Conservation (phyloP, 2,797 vertebrate species). For the Borostomias antarcticus region DNA sequence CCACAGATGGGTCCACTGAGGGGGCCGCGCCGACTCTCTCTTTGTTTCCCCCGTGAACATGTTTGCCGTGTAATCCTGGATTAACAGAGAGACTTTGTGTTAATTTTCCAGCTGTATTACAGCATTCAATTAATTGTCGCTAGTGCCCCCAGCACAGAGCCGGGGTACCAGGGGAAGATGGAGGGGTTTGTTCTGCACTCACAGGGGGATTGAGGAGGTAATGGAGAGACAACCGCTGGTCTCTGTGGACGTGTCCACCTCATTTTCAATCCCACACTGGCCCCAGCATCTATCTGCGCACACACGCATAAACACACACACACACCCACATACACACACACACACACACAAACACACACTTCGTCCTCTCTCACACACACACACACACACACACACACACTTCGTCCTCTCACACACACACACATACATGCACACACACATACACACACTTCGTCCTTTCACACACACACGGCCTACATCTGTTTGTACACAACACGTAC, state of each 20-base stretch:
- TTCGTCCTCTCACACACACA: conserved; percentile 56
- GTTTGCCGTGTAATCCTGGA: conserved; percentile 90
- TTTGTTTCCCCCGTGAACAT: conserved; percentile 86
- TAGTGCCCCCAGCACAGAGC: conserved; percentile 58
- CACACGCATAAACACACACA: conserved; percentile 76
- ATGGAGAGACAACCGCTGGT: conserved; percentile 90
- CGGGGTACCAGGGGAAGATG: conserved; percentile 73
- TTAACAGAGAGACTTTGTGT: conserved; percentile 86
- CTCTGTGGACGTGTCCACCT: conserved; percentile 89
- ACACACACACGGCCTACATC: conserved; percentile 78
- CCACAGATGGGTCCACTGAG: conserved; percentile 76
- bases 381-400: conserved; percentile 78
- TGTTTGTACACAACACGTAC: conserved; percentile 69
- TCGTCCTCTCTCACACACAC: conserved; percentile 74
- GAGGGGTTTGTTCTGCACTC: conserved; percentile 74
- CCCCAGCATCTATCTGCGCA: conserved; percentile 78
- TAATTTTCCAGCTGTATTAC: conserved; percentile 84
- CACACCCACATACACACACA: conserved; percentile 72
- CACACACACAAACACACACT: conserved; percentile 74
- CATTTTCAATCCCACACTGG: conserved; percentile 89
- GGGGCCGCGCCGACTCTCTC: conserved; percentile 77
- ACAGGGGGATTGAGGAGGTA: conserved; percentile 75
- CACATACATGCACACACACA: conserved; percentile 74
- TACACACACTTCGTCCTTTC: conserved; percentile 74
- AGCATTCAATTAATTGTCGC: conserved; percentile 75